Evolutionary conservation across 2,113 vertebrate genomes (phyloP), one percentile per base, ranked within the genome.

Genomic region (Calonectris borealis): DNA sequence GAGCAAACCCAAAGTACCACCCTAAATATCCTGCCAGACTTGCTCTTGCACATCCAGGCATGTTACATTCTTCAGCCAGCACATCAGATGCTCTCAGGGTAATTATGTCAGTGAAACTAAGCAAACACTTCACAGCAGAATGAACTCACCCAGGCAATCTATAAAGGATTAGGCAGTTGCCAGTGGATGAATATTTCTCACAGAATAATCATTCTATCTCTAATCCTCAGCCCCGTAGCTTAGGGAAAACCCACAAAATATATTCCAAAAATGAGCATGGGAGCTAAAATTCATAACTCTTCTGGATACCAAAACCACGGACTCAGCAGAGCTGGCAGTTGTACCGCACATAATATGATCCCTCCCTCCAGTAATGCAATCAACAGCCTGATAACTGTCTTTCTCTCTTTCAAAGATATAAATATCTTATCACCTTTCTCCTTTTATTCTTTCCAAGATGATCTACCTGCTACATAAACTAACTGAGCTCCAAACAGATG

Each of bases 41-140:
- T 69, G 32, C 18, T 83, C 25, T 78, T 84, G 52, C 15, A 25
- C 64, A 84, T 55, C 44, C 66, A 83, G 26, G 16, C 49, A 13
- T 5, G 22, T 49, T 68, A 10, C 38, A 62, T 21, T 62, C 68
- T 49, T 88, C 72, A 92, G 49, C n/a, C 80, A 92, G 72, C 68
- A 64, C 55, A 73, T 91, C 77, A 92, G 86, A 83, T 2, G 7
- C 15, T 61, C 76, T 88, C 71, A 42, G 91, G 15, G 32, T 86
- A 92, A 92, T 95, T 66, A 78, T 86, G 72, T 60, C 76, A 78
- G 86, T 65, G 91, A 94, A 96, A 81, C 64, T 73, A 73, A 73
- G 83, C 79, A 95, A 96, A 94, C 88, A 86, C 51, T 94, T 92
- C 86, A 83, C 69, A 92, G 72, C n/a, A 91, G 83, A 94, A 91